phyloP scores from a whole-genome alignment of 2,113 vertebrate species.

The Gnathonemus echidnorhynchus region DNA sequence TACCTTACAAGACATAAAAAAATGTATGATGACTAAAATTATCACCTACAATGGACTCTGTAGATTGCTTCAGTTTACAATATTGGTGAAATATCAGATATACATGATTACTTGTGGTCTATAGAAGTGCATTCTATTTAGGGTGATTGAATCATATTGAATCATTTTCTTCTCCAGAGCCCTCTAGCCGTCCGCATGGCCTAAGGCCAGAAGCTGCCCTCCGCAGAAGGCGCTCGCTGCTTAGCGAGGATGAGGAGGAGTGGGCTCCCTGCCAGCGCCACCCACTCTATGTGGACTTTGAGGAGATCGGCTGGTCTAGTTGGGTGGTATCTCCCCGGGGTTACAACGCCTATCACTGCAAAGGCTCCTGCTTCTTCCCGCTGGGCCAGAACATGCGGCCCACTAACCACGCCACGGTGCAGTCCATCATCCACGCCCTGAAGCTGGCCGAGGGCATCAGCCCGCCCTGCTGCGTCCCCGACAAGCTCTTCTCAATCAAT shows the following conservation, averaged over 20 bases:
- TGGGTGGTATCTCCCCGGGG: constrained; percentile 74
- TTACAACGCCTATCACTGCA: constrained; percentile 76
- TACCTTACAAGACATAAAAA: neutral
- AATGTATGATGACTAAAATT: neutral
- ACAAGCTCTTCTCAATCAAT: constrained; percentile 75
- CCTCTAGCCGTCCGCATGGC: constrained; percentile 39
- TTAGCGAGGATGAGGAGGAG: constrained; percentile 39
- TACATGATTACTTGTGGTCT: neutral
- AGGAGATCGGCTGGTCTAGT: constrained; percentile 75
- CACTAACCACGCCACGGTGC: constrained; percentile 74
- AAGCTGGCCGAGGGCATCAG: constrained; percentile 64
- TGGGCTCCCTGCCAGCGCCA: constrained; percentile 55
- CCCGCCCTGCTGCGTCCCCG: constrained; percentile 70
- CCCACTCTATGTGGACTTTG: constrained; percentile 72
- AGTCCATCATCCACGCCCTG: constrained; percentile 73
- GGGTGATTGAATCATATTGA: neutral
- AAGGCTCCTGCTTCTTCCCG: constrained; percentile 69
- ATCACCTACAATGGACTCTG: neutral
- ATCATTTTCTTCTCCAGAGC: constrained; percentile 33
- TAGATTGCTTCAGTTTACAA: neutral
- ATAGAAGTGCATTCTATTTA: neutral
- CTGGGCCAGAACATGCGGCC: constrained; percentile 72
- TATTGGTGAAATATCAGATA: neutral
- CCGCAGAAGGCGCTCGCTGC: constrained; percentile 54
- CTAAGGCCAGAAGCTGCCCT: constrained; percentile 28